These are phyloP conservation scores for Petaurus breviceps DNA, from an alignment of 2,113 vertebrate species.

Conservation along the genomic window DNA sequence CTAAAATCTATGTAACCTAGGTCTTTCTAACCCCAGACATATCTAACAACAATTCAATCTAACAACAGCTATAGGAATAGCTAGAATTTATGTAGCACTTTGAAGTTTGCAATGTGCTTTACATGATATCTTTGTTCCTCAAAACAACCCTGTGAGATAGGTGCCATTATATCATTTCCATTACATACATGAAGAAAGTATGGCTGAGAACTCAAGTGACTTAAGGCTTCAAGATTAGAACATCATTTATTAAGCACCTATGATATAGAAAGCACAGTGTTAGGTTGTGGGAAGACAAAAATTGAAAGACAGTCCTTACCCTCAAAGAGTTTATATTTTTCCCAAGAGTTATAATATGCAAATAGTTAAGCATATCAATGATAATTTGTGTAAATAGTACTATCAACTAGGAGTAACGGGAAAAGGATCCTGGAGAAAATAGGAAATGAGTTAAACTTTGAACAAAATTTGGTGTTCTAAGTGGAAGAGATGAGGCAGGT, in stretches of 20 bases:
- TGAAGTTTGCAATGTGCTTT: background rate
- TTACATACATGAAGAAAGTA: background rate
- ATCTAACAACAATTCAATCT: background rate
- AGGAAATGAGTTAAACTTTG: background rate
- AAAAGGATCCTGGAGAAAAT: background rate
- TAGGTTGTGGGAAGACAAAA: background rate
- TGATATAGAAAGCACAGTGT: background rate
- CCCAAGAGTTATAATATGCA: background rate
- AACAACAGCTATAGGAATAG: background rate
- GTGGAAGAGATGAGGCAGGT: background rate
- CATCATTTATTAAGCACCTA: background rate
- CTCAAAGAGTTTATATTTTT: background rate
- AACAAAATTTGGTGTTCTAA: background rate
- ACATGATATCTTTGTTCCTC: background rate
- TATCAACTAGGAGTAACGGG: background rate
- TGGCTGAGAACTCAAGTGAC: background rate
- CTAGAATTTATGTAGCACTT: background rate
- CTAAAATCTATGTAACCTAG: background rate
- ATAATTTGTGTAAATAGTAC: background rate
- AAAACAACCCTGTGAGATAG: background rate
- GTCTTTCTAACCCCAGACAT: background rate
- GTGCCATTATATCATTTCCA: background rate
- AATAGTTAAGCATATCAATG: background rate
- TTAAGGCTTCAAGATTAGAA: background rate
- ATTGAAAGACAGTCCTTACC: background rate